A percentile compares a stretch with the other conserved stretches of the same genome.
Conservation (phyloP, 1,140 invertebrate species). For the Augochlora pura region DNA sequence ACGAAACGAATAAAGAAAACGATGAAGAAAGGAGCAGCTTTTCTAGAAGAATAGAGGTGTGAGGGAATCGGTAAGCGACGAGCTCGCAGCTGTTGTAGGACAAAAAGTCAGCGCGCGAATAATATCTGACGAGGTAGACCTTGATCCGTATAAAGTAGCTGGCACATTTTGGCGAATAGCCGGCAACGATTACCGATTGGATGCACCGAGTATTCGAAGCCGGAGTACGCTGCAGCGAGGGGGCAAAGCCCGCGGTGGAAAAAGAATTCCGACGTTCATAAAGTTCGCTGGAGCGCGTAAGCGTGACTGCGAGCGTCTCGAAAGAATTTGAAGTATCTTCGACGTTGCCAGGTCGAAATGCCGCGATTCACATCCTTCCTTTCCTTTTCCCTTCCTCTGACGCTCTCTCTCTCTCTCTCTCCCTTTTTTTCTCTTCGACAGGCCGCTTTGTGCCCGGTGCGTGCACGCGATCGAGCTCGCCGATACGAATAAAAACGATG, state of each 20-base stretch:
- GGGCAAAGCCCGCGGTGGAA: conserved; percentile 17
- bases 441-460: neutral
- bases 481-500: conserved; percentile 24
- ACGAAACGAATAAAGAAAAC: too few species aligned
- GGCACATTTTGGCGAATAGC: neutral
- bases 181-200: neutral
- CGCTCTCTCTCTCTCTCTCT: too few species aligned
- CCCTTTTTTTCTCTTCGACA: neutral
- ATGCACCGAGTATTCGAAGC: conserved; percentile 14
- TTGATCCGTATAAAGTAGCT: neutral
- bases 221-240: conserved; percentile 6
- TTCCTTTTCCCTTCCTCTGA: neutral
- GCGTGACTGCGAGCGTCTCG: conserved; percentile 22
- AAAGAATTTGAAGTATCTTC: conserved; percentile 44
- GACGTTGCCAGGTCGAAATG: neutral
- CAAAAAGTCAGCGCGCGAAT: too few species aligned
- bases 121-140: too few species aligned
- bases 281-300: conserved; percentile 40
- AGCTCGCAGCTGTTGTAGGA: too few species aligned
- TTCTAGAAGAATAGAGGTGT: too few species aligned
- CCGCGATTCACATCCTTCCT: neutral
- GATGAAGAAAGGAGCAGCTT: too few species aligned
- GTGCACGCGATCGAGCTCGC: neutral
- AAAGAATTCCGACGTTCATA: conserved; percentile 44
- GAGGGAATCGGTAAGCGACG: too few species aligned